A percentile compares a stretch with the other conserved stretches of the same genome.
phyloP scores from a whole-genome alignment of 2,888 invertebrate genomes.

The Nomada fucata region DNA sequence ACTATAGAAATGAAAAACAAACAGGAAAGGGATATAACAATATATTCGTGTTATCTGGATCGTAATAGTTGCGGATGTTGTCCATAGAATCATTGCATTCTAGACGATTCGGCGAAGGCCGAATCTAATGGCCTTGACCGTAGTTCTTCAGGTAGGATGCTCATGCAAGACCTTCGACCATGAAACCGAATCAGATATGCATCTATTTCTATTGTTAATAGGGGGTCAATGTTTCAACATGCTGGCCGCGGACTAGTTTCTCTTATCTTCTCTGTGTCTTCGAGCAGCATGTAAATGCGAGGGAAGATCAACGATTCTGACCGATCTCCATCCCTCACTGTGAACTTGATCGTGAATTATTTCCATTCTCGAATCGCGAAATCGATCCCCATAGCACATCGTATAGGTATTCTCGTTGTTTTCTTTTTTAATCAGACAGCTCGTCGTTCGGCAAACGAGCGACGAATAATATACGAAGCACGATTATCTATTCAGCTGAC shows the following conservation, averaged over 20 bases:
- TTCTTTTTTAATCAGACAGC: too few species aligned
- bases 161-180: slow-evolving; percentile 43
- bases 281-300: slow-evolving; percentile 30
- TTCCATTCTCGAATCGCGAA: slow-evolving; percentile 14
- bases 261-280: slow-evolving; percentile 48
- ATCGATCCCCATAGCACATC: not conserved
- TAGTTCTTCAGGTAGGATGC: slow-evolving; percentile 16
- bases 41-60: not conserved
- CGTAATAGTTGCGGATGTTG: not conserved
- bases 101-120: slow-evolving; percentile 1
- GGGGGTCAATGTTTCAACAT: slow-evolving; percentile 48
- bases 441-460: slow-evolving; percentile 12
- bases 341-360: slow-evolving; percentile 4
- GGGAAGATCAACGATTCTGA: slow-evolving; percentile 2
- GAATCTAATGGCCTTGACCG: slow-evolving; percentile 35
- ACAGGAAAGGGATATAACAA: not conserved
- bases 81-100: not conserved
- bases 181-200: slow-evolving; percentile 55
- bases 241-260: slow-evolving; percentile 42
- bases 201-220: slow-evolving; percentile 55
- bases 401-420: not conserved
- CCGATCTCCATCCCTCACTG: not conserved
- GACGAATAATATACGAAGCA: not conserved
- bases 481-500: too few species aligned
- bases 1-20: not conserved